These are phyloP conservation scores for Halocynthia aurantium DNA, from an alignment of 23 tunicate species.

Conservation along the genomic window DNA sequence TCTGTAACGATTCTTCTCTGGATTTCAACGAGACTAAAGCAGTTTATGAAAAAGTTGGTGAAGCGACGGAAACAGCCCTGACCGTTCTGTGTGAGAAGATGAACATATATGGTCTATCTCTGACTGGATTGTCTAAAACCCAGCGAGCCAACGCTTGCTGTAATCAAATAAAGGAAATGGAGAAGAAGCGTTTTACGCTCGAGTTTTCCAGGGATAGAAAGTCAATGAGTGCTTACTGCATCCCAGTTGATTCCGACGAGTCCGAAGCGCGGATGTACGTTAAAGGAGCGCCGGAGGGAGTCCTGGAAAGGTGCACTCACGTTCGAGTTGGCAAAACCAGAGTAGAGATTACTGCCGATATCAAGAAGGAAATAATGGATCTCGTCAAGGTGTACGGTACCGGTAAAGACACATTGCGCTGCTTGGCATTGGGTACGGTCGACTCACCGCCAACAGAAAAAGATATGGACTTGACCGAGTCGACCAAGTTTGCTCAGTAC, in stretches of 20 bases:
- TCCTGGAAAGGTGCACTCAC: slow-evolving; percentile 80
- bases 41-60: slow-evolving; percentile 95
- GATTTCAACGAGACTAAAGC: slow-evolving; percentile 91
- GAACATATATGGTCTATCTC: slow-evolving; percentile 64
- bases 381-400: slow-evolving; percentile 82
- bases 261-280: slow-evolving; percentile 66
- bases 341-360: slow-evolving; percentile 38
- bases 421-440: slow-evolving; percentile 83
- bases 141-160: slow-evolving; percentile 20
- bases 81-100: slow-evolving; percentile 94
- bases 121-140: slow-evolving; percentile 35
- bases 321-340: slow-evolving; percentile 68
- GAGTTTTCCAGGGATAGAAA: slow-evolving; percentile 97
- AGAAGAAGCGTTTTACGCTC: slow-evolving; percentile 68
- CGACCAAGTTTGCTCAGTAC: slow-evolving; percentile 67
- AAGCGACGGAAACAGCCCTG: slow-evolving; percentile 98
- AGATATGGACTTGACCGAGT: slow-evolving; percentile 75
- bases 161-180: slow-evolving; percentile 29
- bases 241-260: slow-evolving; percentile 22
- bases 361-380: slow-evolving; percentile 47
- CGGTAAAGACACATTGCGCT: slow-evolving; percentile 90
- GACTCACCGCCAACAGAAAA: slow-evolving; percentile 45
- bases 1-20: slow-evolving; percentile 93
- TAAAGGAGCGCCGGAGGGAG: slow-evolving; percentile 95
- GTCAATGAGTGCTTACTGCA: slow-evolving; percentile 93